Evolutionary conservation across 2,888 invertebrate genomes (phyloP), one percentile per base, ranked within the genome.

Genomic region (Hirtodrosophila histrioides): DNA sequence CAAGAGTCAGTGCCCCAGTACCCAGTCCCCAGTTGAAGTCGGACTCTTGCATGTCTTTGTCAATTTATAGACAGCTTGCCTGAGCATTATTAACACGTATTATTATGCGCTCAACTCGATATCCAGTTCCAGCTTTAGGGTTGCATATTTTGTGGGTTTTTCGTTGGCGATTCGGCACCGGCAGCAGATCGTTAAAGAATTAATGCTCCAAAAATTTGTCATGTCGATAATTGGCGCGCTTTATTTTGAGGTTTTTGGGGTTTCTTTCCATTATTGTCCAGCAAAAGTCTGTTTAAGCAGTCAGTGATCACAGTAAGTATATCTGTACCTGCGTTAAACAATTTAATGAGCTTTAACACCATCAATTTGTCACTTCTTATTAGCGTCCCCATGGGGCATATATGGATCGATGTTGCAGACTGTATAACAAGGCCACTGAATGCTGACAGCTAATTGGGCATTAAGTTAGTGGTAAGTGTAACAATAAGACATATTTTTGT

Each of bases 281-380:
- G 35, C 50, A 31, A 11, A 51, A 69, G 51, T 24, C 23, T 23
- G 72, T 23, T 51, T 50, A 50, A 57, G 69, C 57, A 45, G 54
- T 69, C 53, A 39, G 43, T 45, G 61, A 58, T 50, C 64, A 31
- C 53, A 39, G 51, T 40, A 50, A 39, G 35, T 41, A 49, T 63
- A 61, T 66, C 53, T 67, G 61, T 51, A 63, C 66, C 66, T 51
- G 72, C 27, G 56, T 70, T 80, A 84, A 86, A 75, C 72, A 84
- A 88, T 69, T 84, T 89, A 89, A 90, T 90, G 86, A 89, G 83
- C 86, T 78, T 89, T 89, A 90, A 89, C 89, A 89, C 88, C 90
- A 88, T 83, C 89, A 89, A 89, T 90, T 90, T 90, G 90, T 90
- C 90, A 89, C 75, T 85, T 85, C 89, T 89, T 82, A 88, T 90